Evolutionary conservation across 2,888 invertebrate species (phyloP), one percentile per base, ranked within the genome.

Genomic region (Himalopsyche kuldschensis): DNA sequence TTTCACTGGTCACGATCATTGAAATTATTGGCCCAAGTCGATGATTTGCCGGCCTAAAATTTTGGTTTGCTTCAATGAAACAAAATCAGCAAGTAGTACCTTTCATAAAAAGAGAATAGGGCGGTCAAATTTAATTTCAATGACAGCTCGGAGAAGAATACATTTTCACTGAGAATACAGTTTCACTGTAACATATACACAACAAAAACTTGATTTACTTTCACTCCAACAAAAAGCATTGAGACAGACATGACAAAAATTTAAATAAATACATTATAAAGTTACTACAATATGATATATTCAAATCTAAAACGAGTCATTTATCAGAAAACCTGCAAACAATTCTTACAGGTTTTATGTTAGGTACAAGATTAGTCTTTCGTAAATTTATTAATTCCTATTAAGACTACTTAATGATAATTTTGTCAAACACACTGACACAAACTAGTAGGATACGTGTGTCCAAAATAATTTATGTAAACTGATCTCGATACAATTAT

Each of bases 281-380:
- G 27, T 1, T 69, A 20, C 69, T 69, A 69, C 24, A 69, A 69
- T 69, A 30, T 63, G 48, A 48, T 24, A 69, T 30, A 30, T 69
- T 69, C 69, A 69, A 69, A 69, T 69, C 30, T 69, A 30, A 69
- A 69, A 69, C 27, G 63, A 63, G 63, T 69, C 69, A 15, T 69
- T 27, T 11, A 69, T 69, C 69, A 69, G 69, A 69, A 69, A 69
- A 27, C 27, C 69, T 69, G 69, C 27, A 30, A 20, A 69, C 24
- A 11, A 15, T 69, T 27, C 11, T 69, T 69, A 11, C 69, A 69
- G 69, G 15, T 69, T 69, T 69, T 11, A 69, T 30, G 24, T 69
- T 69, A 69, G 69, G 69, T 69, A 69, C 69, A 69, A 69, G 69
- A 69, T 69, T 69, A 69, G 69, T 69, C 69, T 69, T 69, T 69